Conservation (phyloP, 2,797 vertebrate species). For the Smutsia temminckii region DNA sequence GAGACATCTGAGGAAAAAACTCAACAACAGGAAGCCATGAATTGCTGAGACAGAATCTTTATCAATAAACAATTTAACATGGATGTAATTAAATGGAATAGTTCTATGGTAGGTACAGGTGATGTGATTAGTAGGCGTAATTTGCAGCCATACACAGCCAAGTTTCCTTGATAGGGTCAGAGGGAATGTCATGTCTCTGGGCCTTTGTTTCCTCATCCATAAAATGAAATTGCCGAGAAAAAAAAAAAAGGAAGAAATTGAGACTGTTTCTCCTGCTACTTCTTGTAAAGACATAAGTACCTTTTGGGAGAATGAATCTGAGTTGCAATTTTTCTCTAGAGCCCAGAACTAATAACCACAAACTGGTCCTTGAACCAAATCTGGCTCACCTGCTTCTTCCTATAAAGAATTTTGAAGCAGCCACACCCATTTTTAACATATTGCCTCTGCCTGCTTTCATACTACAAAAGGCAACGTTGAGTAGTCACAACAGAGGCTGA, state of each 20-base stretch:
- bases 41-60: neutral
- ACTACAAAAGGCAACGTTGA: neutral
- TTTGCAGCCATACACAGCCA: neutral
- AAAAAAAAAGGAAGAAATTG: neutral
- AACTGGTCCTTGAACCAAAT: neutral
- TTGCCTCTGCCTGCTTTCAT: neutral
- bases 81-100: neutral
- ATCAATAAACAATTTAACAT: neutral
- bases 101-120: neutral
- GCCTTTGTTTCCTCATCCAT: neutral
- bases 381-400: neutral
- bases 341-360: neutral
- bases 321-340: neutral
- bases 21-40: neutral
- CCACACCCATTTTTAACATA: neutral
- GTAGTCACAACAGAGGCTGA: neutral
- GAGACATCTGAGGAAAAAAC: neutral
- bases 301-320: neutral
- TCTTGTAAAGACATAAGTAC: neutral
- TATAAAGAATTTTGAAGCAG: neutral
- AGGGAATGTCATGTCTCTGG: neutral
- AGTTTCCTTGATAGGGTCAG: neutral
- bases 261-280: neutral
- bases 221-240: neutral
- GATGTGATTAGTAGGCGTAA: neutral